Evolutionary conservation across 2,113 vertebrate genomes (phyloP).

Genomic region (Callipepla squamata): DNA sequence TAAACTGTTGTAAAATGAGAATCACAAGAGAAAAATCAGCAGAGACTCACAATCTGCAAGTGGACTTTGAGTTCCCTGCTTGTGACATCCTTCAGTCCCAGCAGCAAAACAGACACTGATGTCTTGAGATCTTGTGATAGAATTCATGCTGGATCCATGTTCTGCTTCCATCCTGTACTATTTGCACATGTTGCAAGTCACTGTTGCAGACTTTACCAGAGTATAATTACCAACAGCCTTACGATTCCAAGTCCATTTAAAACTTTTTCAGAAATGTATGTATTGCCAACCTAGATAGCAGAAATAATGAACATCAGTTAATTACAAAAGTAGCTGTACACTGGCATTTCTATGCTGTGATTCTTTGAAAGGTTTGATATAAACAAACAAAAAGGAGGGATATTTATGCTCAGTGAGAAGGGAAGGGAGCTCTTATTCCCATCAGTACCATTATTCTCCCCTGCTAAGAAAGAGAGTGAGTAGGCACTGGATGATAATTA

Average conservation of each 20-base stretch:
- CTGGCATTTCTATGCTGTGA: background rate
- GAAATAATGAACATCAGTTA: background rate
- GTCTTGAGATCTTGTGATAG: background rate
- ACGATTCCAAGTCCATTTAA: background rate
- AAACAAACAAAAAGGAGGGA: background rate
- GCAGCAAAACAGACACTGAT: slow-evolving; percentile 11
- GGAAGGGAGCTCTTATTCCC: background rate
- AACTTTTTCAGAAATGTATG: background rate
- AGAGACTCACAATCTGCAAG: background rate
- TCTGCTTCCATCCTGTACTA: background rate
- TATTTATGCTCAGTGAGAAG: background rate
- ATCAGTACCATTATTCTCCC: background rate
- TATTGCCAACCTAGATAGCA: background rate
- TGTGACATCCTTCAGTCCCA: slow-evolving; percentile 29
- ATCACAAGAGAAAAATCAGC: background rate
- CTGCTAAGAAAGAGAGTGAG: background rate
- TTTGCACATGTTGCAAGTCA: background rate
- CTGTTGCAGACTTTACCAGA: background rate
- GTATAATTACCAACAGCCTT: background rate
- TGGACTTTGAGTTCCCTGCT: slow-evolving; percentile 44
- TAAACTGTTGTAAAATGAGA: background rate
- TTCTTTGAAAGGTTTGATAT: background rate
- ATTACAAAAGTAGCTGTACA: background rate
- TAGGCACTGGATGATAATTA: slow-evolving; percentile 10
- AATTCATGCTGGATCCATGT: background rate